Evolutionary conservation across 1,140 invertebrate genomes (phyloP), one percentile per base, ranked within the genome.

Genomic region (Aphis craccivora): DNA sequence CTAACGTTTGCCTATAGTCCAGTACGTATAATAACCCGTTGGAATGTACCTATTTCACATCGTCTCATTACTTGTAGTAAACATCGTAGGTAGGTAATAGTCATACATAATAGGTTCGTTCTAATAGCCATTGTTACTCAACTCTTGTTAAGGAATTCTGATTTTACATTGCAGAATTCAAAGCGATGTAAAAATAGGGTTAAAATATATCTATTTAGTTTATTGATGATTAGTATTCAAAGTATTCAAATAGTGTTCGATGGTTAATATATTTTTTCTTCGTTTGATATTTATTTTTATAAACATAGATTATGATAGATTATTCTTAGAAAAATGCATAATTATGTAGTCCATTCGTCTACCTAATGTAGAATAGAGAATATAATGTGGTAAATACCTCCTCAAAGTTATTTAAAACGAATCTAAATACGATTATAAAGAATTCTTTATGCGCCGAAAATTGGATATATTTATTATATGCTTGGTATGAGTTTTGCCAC

Each of bases 41-140:
- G 60, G 60, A 76, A 76, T 76, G 60, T 76, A n/a, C 60, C 60
- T 76, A 76, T 76, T 76, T 76, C 60, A 76, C 60, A 76, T 76
- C 60, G 30, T n/a, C 60, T 76, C 60, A 76, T 76, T 76, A 76
- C 60, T 76, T 76, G 30, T n/a, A 76, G 60, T n/a, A 76, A n/a
- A 76, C 60, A 76, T n/a, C 60, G 60, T 76, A 76, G 60, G 60
- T n/a, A 76, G 60, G 30, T 30, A 51, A 51, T 51, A 51, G 48
- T 51, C 48, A 76, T 76, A 76, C n/a, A n/a, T 76, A 76, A 76
- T 76, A 76, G 60, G 60, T 76, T 76, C 30, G 60, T n/a, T 76
- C 60, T 76, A 76, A 76, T 76, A n/a, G 60, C 30, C 60, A 76
- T 76, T 76, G 60, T 76, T 76, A 76, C 60, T 76, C n/a, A n/a